Evolutionary conservation across 2,797 vertebrate genomes (phyloP).

Genomic region (Gymnoscopelus braueri): DNA sequence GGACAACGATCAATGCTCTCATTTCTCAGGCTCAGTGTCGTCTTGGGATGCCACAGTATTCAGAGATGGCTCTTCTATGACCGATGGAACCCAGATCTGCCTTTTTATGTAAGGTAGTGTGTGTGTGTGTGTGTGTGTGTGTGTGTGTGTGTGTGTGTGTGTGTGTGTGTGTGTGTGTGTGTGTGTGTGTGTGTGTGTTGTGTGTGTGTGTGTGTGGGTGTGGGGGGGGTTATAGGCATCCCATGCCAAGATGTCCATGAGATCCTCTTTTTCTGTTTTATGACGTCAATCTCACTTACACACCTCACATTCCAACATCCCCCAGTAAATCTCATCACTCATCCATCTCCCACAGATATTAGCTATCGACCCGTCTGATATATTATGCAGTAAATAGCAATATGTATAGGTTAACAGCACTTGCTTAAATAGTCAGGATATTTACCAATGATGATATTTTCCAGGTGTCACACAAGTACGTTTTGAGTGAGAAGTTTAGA

Average conservation of each 20-base stretch:
- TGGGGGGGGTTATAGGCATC: neutral
- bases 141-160: too few relatives aligned
- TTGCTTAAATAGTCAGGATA: conserved; percentile 18
- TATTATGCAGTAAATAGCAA: neutral
- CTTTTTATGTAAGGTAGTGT: conserved; percentile 44
- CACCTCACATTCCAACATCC: neutral
- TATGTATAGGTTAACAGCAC: neutral
- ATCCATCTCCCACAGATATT: conserved; percentile 35
- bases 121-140: too few relatives aligned
- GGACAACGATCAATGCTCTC: conserved; percentile 35
- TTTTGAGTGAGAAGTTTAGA: too few relatives aligned
- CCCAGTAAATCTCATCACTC: conserved; percentile 48
- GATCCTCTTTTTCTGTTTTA: conserved; percentile 51
- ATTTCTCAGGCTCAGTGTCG: conserved; percentile 48
- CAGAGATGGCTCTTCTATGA: conserved; percentile 36
- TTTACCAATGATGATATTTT: conserved; percentile 22
- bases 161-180: too few relatives aligned
- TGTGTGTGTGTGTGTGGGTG: too few relatives aligned
- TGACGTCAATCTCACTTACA: neutral
- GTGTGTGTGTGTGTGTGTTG: too few relatives aligned
- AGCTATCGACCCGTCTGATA: conserved; percentile 39
- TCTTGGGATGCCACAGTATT: neutral
- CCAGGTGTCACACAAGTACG: neutral
- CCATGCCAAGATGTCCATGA: conserved; percentile 21
- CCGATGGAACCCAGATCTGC: neutral